phyloP scores from a whole-genome alignment of 2,888 invertebrate genomes.

The Acrocyrtus sp. region DNA sequence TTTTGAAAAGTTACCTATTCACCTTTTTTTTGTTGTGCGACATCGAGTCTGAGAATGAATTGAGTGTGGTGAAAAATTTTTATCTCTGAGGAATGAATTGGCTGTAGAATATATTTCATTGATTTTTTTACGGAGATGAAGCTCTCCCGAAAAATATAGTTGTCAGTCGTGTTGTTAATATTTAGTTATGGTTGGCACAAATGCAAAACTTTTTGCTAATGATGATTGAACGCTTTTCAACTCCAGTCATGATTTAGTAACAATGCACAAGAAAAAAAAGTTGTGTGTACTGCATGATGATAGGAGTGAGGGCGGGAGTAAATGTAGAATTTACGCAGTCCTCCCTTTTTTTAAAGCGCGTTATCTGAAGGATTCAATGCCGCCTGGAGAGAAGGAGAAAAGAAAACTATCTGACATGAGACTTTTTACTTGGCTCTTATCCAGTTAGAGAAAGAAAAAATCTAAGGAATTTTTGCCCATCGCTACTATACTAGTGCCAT shows the following conservation, averaged over 20 bases:
- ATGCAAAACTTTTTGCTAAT: slow-evolving; percentile 39
- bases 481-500: background rate
- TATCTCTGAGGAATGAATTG: background rate
- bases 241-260: background rate
- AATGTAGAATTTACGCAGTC: no score
- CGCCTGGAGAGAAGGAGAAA: background rate
- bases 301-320: no score
- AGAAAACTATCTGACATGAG: background rate
- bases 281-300: no score
- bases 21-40: no score
- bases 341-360: no score
- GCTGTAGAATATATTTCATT: background rate
- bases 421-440: background rate
- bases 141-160: background rate
- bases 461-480: background rate
- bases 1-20: no score
- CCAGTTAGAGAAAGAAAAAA: background rate
- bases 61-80: background rate
- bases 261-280: background rate
- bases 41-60: background rate
- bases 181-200: slow-evolving; percentile 3
- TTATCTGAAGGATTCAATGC: background rate
- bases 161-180: background rate
- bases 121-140: background rate
- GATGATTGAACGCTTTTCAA: slow-evolving; percentile 13